Base-by-base conservation (phyloP, 2,888 invertebrate genomes). In the Theretra japonica region DNA sequence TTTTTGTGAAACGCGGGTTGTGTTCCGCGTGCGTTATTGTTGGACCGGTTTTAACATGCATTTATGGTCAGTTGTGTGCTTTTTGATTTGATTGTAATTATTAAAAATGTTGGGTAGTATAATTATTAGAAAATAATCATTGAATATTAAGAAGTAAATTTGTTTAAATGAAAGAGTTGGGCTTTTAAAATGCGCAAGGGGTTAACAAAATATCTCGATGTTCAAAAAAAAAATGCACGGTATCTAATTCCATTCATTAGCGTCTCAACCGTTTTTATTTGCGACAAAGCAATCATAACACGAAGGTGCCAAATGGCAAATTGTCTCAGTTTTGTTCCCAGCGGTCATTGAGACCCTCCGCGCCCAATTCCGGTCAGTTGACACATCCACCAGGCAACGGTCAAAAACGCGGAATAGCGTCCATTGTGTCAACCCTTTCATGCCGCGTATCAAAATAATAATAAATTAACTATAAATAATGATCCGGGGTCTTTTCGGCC, bases 401-500 rank as follows among this genome's bases (percentile, higher is more conserved):
- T 83, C 85, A 82, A 83, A 84, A 88, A 92, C 88, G 87, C 90
- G 91, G 92, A 91, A 91, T 89, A 83, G 82, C 76, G 76, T 77
- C 83, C 77, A 88, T 91, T 90, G 89, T 90, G 81, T 75, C 77
- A 86, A 90, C 93, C 93, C 93, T 91, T 92, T 93, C 90, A 91
- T 90, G 90, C 87, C 88, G 79, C 88, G 88, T 92, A 93, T 94
- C 92, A 92, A 93, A 93, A 93, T 94, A 93, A 93, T 93, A 93
- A 93, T 93, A 92, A 92, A 93, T 93, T 92, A 91, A 91, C 85
- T 90, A 90, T 92, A 93, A 92, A 93, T 93, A 91, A 92, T 92
- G 82, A 78, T 77, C 75, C 71, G 74, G 77, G 79, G 78, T 79
- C 82, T 79, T 76, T 77, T 79, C 80, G 83, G 83, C 79, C 80